Base-by-base conservation (phyloP, 37 sponge, comb jelly and placozoan species). In the Geodia barretti region DNA sequence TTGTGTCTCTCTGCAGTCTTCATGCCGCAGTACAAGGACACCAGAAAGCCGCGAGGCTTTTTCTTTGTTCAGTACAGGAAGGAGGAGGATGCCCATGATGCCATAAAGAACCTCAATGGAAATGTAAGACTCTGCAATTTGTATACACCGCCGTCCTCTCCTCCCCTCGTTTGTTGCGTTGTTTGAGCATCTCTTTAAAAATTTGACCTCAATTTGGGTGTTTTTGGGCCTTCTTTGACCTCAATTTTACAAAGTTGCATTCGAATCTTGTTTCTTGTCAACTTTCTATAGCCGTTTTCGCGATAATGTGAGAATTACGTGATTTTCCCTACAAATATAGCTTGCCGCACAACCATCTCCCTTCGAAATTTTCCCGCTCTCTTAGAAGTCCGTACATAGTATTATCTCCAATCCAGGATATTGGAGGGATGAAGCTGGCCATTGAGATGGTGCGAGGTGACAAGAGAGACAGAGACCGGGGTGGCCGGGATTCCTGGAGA, bases 61-160 rank as follows among this genome's bases (percentile, higher is more conserved):
- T 23, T 64, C 65, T 29, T 64, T 64, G 65, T 64, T 11, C 30
- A 26, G 65, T 64, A 64, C n/a, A 5, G 65, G 5, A 64, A 80
- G 30, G 29, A 39, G 39, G 90, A 90, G 64, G 86, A 90, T 81
- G 90, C 90, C 25, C 81, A 76, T 23, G 86, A 85, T 71, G 90
- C 90, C 2, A 61, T 90, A 23, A 75, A 76, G 31, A 85, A 80
- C 25, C 81, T 90, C 86, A 70, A 81, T 72, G 85, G 85, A 29
- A 84, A 80, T 67, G 90, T 90, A 59, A 80, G 78, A 17, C 54
- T 47, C 54, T 47, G 54, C 14, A 17, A 14, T 47, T 47, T 47
- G 11, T 47, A 7, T 47, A n/a, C 54, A 17, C 54, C 54, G 54
- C 54, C 54, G 14, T 14, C 54, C 14, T 47, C 54, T 17, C 54